Base-by-base conservation (phyloP, 2,888 invertebrate genomes). In the Standfussiana lucernea region DNA sequence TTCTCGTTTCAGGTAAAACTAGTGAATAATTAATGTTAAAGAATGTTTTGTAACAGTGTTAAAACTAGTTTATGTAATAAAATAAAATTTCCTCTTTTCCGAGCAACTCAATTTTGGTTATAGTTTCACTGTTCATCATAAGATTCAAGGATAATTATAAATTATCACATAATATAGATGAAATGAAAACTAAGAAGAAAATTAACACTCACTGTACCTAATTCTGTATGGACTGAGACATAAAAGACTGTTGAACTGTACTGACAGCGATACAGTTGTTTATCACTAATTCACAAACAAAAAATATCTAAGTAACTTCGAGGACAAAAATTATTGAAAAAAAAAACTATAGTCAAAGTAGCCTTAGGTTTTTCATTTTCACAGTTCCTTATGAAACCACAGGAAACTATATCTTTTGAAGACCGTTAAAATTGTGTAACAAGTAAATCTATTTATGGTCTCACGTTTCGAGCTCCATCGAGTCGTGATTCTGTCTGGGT, bases 361-460 rank as follows among this genome's bases (percentile, higher is more conserved):
- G 42, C 4, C 3, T 45, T 2, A 35, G 61, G 59, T n/a, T 70
- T 66, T 64, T 72, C 53, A 42, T 53, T n/a, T 21, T 65, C 13
- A 62, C n/a, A 56, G 59, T 35, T 68, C 40, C 10, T 28, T 40
- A 40, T 40, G 8, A 64, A 64, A 3, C 4, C 65, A n/a, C n/a
- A 50, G 53, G 70, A 80, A 77, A 77, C 50, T 65, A 76, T 42
- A 80, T 73, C 47, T 72, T 18, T 77, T 86, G 87, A 86, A 90
- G 85, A 92, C 91, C 91, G 92, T 94, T 91, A 90, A 93, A 93
- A 88, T 83, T 76, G 75, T 79, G 70, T 87, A 89, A 89, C 91
- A 91, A 91, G 89, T 91, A 90, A 90, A 88, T 91, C 90, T 92
- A 91, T 92, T 91, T 90, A 89, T 90, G 86, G 80, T 66, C 89